phyloP scores from a whole-genome alignment of 2,797 vertebrate genomes.

The Bucorvus abyssinicus region DNA sequence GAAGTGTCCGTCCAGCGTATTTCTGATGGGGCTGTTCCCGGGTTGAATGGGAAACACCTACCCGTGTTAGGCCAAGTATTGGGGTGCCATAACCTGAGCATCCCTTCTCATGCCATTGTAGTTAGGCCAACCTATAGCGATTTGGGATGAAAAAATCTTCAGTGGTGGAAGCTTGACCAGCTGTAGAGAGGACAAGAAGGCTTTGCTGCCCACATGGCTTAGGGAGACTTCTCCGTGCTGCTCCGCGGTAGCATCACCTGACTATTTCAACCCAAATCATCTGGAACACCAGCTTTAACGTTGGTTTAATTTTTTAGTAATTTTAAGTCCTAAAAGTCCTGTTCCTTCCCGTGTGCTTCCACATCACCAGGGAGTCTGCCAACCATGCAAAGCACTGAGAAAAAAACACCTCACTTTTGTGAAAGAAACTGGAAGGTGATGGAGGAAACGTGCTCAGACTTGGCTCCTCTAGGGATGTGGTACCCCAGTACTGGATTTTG shows the following conservation, averaged over 20 bases:
- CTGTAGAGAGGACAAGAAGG: background rate
- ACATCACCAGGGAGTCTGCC: background rate
- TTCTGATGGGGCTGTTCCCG: fast-evolving
- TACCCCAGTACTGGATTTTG: background rate
- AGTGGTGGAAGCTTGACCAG: fast-evolving
- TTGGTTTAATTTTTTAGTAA: conserved; percentile 16
- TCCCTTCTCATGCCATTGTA: background rate
- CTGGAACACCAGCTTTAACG: background rate
- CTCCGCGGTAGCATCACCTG: background rate
- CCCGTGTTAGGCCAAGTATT: background rate
- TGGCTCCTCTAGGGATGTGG: background rate
- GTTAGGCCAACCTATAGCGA: background rate
- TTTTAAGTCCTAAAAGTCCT: background rate
- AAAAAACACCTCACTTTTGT: background rate
- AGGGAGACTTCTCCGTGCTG: background rate
- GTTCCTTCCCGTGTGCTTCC: background rate
- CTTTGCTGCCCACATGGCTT: fast-evolving
- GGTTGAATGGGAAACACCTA: background rate
- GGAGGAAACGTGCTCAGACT: background rate
- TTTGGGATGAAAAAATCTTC: background rate
- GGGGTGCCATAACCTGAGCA: background rate
- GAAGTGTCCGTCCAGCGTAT: background rate
- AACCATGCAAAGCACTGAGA: background rate
- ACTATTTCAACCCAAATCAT: background rate
- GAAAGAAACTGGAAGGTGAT: background rate